Conservation (phyloP, 2,113 vertebrate species). For the Pachycephala philippinensis region DNA sequence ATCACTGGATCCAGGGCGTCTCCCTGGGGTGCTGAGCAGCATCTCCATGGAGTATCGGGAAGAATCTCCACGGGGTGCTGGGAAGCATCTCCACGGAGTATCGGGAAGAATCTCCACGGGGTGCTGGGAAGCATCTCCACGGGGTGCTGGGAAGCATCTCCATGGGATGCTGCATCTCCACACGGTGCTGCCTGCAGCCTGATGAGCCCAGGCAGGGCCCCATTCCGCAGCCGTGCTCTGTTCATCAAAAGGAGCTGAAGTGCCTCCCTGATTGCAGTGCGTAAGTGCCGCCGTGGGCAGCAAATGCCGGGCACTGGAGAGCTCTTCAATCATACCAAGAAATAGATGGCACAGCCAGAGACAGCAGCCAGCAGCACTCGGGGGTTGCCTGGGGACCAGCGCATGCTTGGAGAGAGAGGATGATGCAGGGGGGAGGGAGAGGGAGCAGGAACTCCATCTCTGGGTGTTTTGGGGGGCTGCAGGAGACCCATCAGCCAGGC, state of each 20-base stretch:
- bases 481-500: not conserved
- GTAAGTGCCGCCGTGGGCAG: not conserved
- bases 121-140: not conserved
- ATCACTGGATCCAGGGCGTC: not conserved
- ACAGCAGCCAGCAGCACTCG: not conserved
- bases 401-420: rapidly evolving
- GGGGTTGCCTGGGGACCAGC: not conserved
- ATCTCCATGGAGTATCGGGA: not conserved
- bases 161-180: rapidly evolving
- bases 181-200: not conserved
- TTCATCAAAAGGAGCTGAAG: not conserved
- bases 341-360: not conserved
- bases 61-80: not conserved
- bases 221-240: rapidly evolving
- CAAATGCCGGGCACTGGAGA: not conserved
- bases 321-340: slow-evolving; percentile 43
- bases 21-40: not conserved
- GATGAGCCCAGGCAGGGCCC: not conserved
- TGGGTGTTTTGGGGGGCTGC: not conserved
- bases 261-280: slow-evolving; percentile 1
- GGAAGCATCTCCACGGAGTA: not conserved
- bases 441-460: not conserved
- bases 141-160: not conserved
- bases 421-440: not conserved
- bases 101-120: not conserved